These are phyloP conservation scores for Grantiella picta DNA, from an alignment of 2,113 vertebrate genomes.

Conservation along the genomic window DNA sequence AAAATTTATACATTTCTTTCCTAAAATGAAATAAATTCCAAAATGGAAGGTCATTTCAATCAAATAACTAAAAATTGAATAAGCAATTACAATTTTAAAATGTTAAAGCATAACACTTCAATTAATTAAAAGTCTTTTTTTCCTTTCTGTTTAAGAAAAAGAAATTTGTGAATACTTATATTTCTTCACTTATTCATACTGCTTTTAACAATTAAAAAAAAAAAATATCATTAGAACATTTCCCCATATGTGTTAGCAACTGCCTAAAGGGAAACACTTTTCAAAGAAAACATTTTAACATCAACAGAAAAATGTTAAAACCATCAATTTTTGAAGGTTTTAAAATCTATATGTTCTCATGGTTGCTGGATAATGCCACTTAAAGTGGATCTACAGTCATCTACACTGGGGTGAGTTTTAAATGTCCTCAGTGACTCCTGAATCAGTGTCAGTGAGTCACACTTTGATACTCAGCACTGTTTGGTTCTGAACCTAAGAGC, in stretches of 20 bases:
- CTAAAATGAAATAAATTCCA: not conserved
- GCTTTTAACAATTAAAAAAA: not conserved
- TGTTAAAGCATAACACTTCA: not conserved
- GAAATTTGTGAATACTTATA: not conserved
- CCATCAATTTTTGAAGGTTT: not conserved
- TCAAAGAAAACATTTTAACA: not conserved
- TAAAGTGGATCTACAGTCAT: not conserved
- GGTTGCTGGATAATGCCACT: not conserved
- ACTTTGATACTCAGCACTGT: not conserved
- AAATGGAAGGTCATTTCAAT: not conserved
- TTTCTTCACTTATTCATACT: not conserved
- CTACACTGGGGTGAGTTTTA: not conserved
- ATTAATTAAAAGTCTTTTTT: not conserved
- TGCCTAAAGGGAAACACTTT: not conserved
- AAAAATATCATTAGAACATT: not conserved
- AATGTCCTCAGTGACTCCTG: not conserved
- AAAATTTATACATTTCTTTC: not conserved
- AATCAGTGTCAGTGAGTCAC: not conserved
- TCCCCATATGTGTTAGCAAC: accelerated
- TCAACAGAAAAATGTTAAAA: not conserved
- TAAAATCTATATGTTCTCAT: not conserved
- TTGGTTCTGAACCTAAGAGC: not conserved
- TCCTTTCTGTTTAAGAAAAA: not conserved
- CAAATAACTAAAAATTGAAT: not conserved
- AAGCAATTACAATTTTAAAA: not conserved